Evolutionary conservation across 2,888 invertebrate species (phyloP).

Genomic region (Mystacides longicornis): DNA sequence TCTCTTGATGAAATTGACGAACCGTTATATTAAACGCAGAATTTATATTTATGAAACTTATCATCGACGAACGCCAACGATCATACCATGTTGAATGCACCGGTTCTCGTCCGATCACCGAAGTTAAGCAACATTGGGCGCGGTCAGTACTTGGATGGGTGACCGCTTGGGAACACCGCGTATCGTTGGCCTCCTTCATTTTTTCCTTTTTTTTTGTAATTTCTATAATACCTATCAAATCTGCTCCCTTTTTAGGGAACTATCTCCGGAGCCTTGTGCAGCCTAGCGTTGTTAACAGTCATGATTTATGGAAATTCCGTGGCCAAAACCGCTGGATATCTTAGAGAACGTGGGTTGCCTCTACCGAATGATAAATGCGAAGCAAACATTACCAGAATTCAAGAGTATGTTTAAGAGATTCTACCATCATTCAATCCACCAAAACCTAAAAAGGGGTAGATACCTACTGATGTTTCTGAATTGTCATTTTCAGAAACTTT

Average conservation of each 20-base stretch:
- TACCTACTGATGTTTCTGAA: too few relatives aligned
- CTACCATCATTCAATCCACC: too few relatives aligned
- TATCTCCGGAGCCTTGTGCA: conserved; percentile 45
- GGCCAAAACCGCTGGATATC: conserved; percentile 41
- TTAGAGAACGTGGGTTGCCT: background rate
- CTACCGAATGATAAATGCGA: conserved; percentile 25
- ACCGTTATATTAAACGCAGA: too few relatives aligned
- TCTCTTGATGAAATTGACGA: too few relatives aligned
- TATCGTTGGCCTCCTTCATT: conserved; percentile 30
- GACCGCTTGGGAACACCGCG: conserved; percentile 37
- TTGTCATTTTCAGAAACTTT: too few relatives aligned
- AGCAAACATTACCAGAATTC: conserved; percentile 35
- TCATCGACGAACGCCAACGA: too few relatives aligned
- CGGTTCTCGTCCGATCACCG: conserved; percentile 45
- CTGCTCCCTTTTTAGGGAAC: conserved; percentile 12
- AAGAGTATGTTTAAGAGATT: too few relatives aligned
- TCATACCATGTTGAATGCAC: conserved; percentile 40
- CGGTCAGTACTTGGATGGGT: conserved; percentile 39
- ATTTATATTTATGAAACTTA: too few relatives aligned
- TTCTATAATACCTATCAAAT: too few relatives aligned
- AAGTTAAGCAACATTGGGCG: conserved; percentile 43
- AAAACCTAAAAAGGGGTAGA: too few relatives aligned
- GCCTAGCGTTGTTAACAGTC: conserved; percentile 45
- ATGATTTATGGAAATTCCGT: conserved; percentile 47
- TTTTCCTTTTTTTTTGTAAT: too few relatives aligned